Evolutionary conservation across 1,140 invertebrate genomes (phyloP), one percentile per base, ranked within the genome.

Genomic region (Pogonomyrmex barbatus): DNA sequence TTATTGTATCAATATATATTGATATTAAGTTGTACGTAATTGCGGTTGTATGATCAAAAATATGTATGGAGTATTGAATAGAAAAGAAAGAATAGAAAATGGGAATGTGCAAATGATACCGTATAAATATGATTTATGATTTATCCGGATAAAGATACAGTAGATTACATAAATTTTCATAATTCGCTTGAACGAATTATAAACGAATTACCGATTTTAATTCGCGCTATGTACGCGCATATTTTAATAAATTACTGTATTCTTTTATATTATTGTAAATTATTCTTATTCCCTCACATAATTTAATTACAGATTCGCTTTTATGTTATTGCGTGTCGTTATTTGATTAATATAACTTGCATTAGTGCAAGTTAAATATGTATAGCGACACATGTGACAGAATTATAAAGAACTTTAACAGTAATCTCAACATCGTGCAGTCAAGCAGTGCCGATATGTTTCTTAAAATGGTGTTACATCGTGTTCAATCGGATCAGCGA

Each of bases 211-310:
- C 47, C 24, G 14, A 33, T 60, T 54, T 52, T n/a, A 5, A 42
- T 67, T 81, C 65, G 24, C 24, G 24, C 87, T 67, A 75, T 82
- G 24, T 58, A 63, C 36, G 87, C 71, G 62, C 83, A 52, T 89
- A 88, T 91, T 92, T 93, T 91, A 94, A 94, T 93, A 94, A 93
- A 93, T 88, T 87, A 92, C 60, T 85, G 79, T 93, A 93, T 93
- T 94, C 93, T 93, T 93, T 79, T 94, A 94, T 6, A 47, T 81
- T 54, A 62, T 39, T 33, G 42, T 1, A 1, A 82, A 42, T 70
- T 52, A 58, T 45, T n/a, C 14, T 52, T 56, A 36, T 50, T 71
- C 33, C 50, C 45, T 65, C 33, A 39, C 4, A 56, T 39, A 73
- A 47, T 63, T 62, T 30, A 17, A 82, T 73, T 42, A 73, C 6